These are phyloP conservation scores for Nothobranchius furzeri DNA, from an alignment of 2,113 vertebrate species.

Conservation along the genomic window DNA sequence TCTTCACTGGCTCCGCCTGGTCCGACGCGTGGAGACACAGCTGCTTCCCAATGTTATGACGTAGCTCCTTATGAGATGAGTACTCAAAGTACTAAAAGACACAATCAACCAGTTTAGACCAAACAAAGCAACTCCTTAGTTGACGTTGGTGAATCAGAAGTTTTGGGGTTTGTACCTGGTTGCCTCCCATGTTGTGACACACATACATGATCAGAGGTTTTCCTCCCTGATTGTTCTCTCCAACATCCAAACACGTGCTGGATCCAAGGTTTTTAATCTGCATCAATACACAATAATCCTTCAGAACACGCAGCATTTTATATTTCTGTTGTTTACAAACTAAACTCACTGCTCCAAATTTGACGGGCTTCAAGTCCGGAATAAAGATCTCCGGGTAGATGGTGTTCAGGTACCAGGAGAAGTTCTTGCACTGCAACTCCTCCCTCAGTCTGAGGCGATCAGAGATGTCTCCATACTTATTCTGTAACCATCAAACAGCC, in stretches of 20 bases:
- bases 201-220: constrained; percentile 92
- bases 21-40: constrained; percentile 83
- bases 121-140: neutral
- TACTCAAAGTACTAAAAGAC: constrained; percentile 91
- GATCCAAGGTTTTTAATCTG: constrained; percentile 87
- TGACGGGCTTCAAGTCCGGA: constrained; percentile 85
- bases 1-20: constrained; percentile 58
- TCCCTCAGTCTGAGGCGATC: constrained; percentile 86
- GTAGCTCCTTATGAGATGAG: constrained; percentile 86
- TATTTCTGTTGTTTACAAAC: neutral
- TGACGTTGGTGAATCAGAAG: neutral
- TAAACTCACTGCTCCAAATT: constrained; percentile 87
- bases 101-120: constrained; percentile 31
- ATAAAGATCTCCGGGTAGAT: constrained; percentile 93
- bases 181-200: constrained; percentile 96
- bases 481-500: constrained; percentile 68
- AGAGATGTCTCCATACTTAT: constrained; percentile 89
- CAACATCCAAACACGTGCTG: constrained; percentile 87
- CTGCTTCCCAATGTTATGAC: constrained; percentile 92
- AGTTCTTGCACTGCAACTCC: constrained; percentile 89
- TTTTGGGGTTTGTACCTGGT: constrained; percentile 84
- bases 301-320: neutral
- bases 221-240: constrained; percentile 87
- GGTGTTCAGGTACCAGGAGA: constrained; percentile 91
- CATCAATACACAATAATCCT: constrained; percentile 3